Evolutionary conservation across 2,797 vertebrate species (phyloP).

Genomic region (Mastacembelus armatus): DNA sequence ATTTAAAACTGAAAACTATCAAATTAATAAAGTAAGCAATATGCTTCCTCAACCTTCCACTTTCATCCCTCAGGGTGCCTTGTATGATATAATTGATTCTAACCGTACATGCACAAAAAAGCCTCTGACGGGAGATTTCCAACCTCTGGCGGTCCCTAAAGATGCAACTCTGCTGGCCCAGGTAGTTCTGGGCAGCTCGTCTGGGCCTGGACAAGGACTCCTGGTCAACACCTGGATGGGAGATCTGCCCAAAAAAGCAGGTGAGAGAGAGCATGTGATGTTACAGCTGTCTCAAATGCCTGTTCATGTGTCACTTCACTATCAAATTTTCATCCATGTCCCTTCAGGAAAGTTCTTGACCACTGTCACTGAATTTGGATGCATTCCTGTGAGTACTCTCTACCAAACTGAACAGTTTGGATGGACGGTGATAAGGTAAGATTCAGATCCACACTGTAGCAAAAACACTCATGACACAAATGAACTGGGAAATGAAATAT

Average conservation of each 20-base stretch:
- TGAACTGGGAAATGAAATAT: not conserved
- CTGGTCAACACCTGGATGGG: slow-evolving; percentile 82
- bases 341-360: slow-evolving; percentile 59
- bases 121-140: slow-evolving; percentile 66
- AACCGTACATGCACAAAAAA: slow-evolving; percentile 69
- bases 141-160: slow-evolving; percentile 70
- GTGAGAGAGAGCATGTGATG: slow-evolving; percentile 28
- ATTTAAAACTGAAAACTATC: not conserved
- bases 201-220: slow-evolving; percentile 75
- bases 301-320: not conserved
- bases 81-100: slow-evolving; percentile 66
- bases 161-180: slow-evolving; percentile 65
- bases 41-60: not conserved
- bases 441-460: not conserved
- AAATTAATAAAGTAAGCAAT: not conserved
- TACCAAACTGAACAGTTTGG: slow-evolving; percentile 39
- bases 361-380: slow-evolving; percentile 82
- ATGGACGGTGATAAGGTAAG: slow-evolving; percentile 66
- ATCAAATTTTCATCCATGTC: not conserved
- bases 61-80: slow-evolving; percentile 47
- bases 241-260: slow-evolving; percentile 27
- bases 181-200: slow-evolving; percentile 73
- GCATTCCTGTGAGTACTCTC: slow-evolving; percentile 64
- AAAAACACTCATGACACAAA: not conserved
- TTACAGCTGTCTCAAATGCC: not conserved